phyloP scores from a whole-genome alignment of 2,888 invertebrate species.

The Tetragnatha montana region DNA sequence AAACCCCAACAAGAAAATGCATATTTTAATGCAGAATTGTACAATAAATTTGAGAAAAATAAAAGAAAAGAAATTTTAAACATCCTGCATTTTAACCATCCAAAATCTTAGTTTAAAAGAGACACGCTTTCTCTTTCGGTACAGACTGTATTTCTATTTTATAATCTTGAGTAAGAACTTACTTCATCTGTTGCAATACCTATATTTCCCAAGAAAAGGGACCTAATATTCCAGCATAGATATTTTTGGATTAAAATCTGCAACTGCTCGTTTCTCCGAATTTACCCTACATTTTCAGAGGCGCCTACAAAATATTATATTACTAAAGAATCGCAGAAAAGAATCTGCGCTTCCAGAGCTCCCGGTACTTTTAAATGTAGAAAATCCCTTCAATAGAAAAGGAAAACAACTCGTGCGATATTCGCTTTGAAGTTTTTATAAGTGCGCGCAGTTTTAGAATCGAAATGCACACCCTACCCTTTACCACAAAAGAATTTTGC shows the following conservation, averaged over 20 bases:
- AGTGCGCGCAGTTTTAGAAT: not conserved
- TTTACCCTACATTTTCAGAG: not conserved
- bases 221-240: not conserved
- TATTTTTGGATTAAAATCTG: too few species aligned
- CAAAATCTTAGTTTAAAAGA: too few species aligned
- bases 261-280: not conserved
- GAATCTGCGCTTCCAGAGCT: not conserved
- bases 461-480: constrained; percentile 14
- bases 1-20: too few species aligned
- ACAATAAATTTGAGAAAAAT: too few species aligned
- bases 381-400: not conserved
- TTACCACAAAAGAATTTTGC: constrained; percentile 6
- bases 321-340: constrained; percentile 1
- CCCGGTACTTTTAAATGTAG: not conserved
- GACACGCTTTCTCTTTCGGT: too few species aligned
- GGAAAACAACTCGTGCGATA: not conserved
- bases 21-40: too few species aligned
- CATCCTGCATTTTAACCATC: too few species aligned
- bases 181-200: not conserved
- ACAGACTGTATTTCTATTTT: too few species aligned
- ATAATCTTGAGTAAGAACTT: not conserved
- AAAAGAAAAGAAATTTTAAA: too few species aligned
- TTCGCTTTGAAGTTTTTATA: constrained; percentile 15
- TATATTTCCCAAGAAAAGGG: constrained; percentile 2
- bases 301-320: constrained; percentile 1